Base-by-base conservation (phyloP, 2,113 vertebrate species). In the Phaetusa simplex region DNA sequence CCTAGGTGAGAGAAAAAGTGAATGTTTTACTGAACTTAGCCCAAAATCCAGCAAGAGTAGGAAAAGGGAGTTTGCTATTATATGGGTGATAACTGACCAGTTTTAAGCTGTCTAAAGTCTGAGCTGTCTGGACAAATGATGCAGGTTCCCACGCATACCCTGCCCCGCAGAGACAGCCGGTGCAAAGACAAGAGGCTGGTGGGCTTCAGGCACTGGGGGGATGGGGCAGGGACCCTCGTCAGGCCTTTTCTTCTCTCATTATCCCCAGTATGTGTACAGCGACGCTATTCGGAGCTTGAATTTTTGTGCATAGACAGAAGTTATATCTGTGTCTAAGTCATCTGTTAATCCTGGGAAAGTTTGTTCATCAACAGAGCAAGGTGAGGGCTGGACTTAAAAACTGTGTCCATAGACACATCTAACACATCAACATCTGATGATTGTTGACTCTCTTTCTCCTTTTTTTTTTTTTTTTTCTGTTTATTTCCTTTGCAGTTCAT, bases 401-500 rank as follows among this genome's bases (percentile, higher is more conserved):
- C 7, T 7, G 1, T 29, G 42, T 59, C 43, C 8, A 3, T 9
- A 69, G 64, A 50, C 2, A 4, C 34, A 32, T 52, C 36, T 40
- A 78, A 45, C 30, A 36, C 20, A 42, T 11, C 26, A 64, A 6
- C 12, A 26, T 47, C n/a, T 82, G 45, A 76, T 52, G 29, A 23
- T 45, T 55, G 24, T 52, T 94, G 52, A 61, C 29, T 74, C 29
- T 74, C 1, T 32, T 53, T 71, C 2, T 36, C 19, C 4, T 49
- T 19, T 21, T 9, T 14, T 14, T 53, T 22, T 32, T 69, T 16
- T 4, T 6, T 17, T 6, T 21, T 13, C 14, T 22, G 36, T 36
- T 65, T 8, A 29, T 3, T 14, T 17, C 9, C n/a, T 87, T 95
- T 85, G 22, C 58, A 93, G 92, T 97, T 97, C n/a, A 86, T 98